Evolutionary conservation across 2,113 vertebrate species (phyloP).

Genomic region (Pseudopipra pipra): DNA sequence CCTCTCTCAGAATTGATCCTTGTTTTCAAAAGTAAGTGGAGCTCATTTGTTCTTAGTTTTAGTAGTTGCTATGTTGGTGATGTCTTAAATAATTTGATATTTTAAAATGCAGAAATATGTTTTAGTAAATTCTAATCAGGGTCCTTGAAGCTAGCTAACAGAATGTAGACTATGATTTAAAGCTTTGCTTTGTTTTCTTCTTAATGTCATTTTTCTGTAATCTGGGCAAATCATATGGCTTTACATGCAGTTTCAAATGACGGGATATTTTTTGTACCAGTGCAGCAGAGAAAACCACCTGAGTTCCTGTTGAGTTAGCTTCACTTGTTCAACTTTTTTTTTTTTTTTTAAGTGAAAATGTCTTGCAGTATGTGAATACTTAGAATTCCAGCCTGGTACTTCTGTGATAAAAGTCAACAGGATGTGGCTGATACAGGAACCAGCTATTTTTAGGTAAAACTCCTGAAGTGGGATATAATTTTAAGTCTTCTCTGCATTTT

Average conservation of each 20-base stretch:
- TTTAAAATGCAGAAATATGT: not conserved
- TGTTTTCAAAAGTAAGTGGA: not conserved
- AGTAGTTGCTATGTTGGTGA: not conserved
- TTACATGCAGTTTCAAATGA: not conserved
- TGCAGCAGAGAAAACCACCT: not conserved
- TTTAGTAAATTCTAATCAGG: not conserved
- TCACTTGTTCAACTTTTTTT: not conserved
- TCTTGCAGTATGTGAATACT: not conserved
- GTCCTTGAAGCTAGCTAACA: not conserved
- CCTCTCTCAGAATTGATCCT: not conserved
- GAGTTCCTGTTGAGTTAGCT: not conserved
- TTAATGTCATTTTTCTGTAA: not conserved
- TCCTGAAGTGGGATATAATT: slow-evolving; percentile 14
- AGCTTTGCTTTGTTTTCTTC: not conserved
- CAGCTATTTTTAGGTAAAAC: slow-evolving; percentile 31
- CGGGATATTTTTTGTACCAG: not conserved
- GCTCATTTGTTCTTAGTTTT: not conserved
- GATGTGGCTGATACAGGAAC: not conserved
- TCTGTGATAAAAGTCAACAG: not conserved
- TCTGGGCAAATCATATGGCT: not conserved
- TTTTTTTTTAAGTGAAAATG: rapidly evolving
- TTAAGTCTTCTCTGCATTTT: slow-evolving; percentile 20
- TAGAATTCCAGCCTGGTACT: not conserved
- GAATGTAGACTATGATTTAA: not conserved
- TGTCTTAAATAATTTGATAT: not conserved